Percentiles rank a stretch among this genome's conserved stretches.
These are phyloP conservation scores for Sycophaga agraensis DNA, from an alignment of 1,140 invertebrate genomes.

Conservation along the genomic window DNA sequence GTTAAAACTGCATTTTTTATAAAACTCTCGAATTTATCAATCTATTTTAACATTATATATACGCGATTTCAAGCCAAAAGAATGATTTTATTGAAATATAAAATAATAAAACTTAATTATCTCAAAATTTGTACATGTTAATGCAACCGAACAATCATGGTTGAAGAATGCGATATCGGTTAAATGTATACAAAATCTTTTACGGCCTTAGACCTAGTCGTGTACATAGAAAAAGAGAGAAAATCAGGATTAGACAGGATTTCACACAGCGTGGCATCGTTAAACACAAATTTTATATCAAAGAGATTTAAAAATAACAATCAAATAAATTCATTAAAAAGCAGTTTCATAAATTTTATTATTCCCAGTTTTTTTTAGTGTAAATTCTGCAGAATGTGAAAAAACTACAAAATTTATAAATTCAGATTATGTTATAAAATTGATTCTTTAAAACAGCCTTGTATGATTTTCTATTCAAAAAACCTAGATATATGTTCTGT, in stretches of 20 bases:
- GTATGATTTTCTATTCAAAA: too few relatives aligned
- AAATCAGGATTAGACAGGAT: conserved; percentile 47
- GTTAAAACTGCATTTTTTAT: background rate
- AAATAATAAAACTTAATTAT: conserved; percentile 16
- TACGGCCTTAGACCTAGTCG: conserved; percentile 57
- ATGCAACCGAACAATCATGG: conserved; percentile 28
- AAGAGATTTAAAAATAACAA: conserved; percentile 57
- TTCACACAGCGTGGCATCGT: conserved; percentile 56
- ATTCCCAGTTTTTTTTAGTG: too few relatives aligned
- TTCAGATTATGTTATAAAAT: too few relatives aligned
- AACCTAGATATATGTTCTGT: too few relatives aligned
- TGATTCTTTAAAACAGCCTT: too few relatives aligned
- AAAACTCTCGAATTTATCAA: background rate
- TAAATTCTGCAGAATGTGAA: too few relatives aligned
- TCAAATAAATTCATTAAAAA: conserved; percentile 59
- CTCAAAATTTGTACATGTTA: conserved; percentile 23
- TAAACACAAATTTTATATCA: conserved; percentile 59
- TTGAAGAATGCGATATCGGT: conserved; percentile 34
- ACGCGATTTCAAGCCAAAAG: background rate
- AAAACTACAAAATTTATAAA: too few relatives aligned
- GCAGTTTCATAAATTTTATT: conserved; percentile 22
- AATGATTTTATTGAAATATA: background rate
- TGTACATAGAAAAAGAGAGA: conserved; percentile 50
- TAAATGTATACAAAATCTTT: conserved; percentile 41
- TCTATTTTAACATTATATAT: background rate